Evolutionary conservation across 2,113 vertebrate species (phyloP).

Genomic region (Esox niger): DNA sequence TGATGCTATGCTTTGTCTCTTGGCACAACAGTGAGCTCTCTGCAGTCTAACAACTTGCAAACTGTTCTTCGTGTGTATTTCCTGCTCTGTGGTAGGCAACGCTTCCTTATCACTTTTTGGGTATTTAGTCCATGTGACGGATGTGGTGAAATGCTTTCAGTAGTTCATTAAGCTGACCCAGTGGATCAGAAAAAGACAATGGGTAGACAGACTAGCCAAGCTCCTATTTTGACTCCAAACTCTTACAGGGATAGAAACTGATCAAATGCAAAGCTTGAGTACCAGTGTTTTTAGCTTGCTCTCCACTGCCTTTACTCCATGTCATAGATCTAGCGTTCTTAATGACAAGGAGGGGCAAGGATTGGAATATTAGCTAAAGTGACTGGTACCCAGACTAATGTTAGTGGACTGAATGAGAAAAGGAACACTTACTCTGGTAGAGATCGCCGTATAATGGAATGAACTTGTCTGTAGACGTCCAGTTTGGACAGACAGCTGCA

Average conservation of each 20-base stretch:
- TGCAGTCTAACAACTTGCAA: background rate
- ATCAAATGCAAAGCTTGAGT: no score
- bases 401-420: background rate
- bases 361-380: no score
- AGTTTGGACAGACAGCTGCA: slow-evolving; percentile 95
- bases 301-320: no score
- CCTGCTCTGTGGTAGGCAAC: background rate
- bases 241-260: no score
- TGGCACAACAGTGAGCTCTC: slow-evolving; percentile 2
- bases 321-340: no score
- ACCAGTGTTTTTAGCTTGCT: no score
- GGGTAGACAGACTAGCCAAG: background rate
- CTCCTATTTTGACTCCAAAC: no score
- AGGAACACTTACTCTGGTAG: slow-evolving; percentile 84
- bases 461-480: slow-evolving; percentile 92
- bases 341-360: background rate
- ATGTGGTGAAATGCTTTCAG: background rate
- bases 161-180: background rate
- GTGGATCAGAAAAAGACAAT: background rate
- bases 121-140: background rate
- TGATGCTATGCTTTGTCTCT: background rate
- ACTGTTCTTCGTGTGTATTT: background rate
- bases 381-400: no score
- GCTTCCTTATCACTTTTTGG: background rate
- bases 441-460: slow-evolving; percentile 93